phyloP scores from a whole-genome alignment of 1,140 invertebrate genomes.

The Palaemon carinicauda region DNA sequence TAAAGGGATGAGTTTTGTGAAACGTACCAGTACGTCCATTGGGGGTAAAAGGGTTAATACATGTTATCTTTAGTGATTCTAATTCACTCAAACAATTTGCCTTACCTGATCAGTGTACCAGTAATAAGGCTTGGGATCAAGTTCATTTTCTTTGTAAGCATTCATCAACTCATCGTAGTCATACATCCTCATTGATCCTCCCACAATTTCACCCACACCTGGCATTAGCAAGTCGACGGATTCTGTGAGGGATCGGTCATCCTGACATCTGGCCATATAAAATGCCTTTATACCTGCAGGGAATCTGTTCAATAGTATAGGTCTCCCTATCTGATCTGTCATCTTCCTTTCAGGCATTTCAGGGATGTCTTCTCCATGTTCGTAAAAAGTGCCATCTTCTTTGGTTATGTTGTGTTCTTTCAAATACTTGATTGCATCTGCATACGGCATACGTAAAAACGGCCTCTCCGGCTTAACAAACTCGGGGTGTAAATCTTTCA shows the following conservation, averaged over 20 bases:
- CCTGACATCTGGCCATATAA: constrained; percentile 92
- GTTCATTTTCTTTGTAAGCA: constrained; percentile 86
- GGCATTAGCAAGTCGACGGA: constrained; percentile 96
- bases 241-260: constrained; percentile 88
- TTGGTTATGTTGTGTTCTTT: constrained; percentile 93
- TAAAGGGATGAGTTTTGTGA: no score
- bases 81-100: background rate
- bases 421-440: constrained; percentile 88
- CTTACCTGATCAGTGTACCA: constrained; percentile 96
- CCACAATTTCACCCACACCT: constrained; percentile 98
- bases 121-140: constrained; percentile 94
- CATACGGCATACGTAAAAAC: constrained; percentile 94
- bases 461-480: constrained; percentile 89
- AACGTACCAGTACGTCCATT: no score
- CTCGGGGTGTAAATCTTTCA: constrained; percentile 90
- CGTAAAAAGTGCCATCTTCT: constrained; percentile 95
- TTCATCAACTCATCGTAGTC: constrained; percentile 86
- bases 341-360: constrained; percentile 99
- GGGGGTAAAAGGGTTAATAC: no score
- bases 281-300: constrained; percentile 97
- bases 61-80: background rate
- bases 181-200: constrained; percentile 99
- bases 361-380: constrained; percentile 92
- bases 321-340: constrained; percentile 96
- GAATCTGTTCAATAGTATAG: constrained; percentile 94